Evolutionary conservation across 2,888 invertebrate species (phyloP).

Genomic region (Melinopterus prodromus): DNA sequence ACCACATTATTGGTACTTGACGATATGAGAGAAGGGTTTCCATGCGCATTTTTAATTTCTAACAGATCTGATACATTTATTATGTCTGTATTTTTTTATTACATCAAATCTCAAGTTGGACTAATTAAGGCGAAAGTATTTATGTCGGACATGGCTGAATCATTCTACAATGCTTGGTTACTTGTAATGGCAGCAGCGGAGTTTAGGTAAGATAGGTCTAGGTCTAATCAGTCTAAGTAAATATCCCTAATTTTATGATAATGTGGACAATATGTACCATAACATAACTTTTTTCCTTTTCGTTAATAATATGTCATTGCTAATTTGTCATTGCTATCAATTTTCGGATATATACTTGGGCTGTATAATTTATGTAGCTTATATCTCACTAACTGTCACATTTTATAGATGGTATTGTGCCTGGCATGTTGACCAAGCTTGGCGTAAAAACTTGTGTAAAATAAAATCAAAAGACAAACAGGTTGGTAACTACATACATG

Average conservation of each 20-base stretch:
- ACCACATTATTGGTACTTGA: background rate
- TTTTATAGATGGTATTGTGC: slow-evolving; percentile 42
- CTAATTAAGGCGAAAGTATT: slow-evolving; percentile 40
- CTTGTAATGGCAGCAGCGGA: too few relatives aligned
- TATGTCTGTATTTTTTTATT: slow-evolving; percentile 41
- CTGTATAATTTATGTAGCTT: too few relatives aligned
- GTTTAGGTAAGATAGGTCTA: too few relatives aligned
- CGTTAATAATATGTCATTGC: too few relatives aligned
- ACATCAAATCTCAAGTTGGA: slow-evolving; percentile 36
- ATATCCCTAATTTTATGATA: too few relatives aligned
- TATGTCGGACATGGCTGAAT: slow-evolving; percentile 45
- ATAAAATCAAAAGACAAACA: slow-evolving; percentile 40
- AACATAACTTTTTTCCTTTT: too few relatives aligned
- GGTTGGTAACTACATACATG: slow-evolving; percentile 28
- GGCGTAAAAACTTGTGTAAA: slow-evolving; percentile 42
- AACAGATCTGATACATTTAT: slow-evolving; percentile 40
- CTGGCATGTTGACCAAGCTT: slow-evolving; percentile 47
- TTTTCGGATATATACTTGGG: too few relatives aligned
- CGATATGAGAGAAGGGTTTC: background rate
- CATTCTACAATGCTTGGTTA: slow-evolving; percentile 45
- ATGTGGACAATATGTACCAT: too few relatives aligned
- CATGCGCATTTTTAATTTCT: too few relatives aligned
- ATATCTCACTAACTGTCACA: too few relatives aligned
- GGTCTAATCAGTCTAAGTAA: too few relatives aligned
- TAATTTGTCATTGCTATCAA: too few relatives aligned